Percentiles rank a stretch among this genome's conserved stretches.
Evolutionary conservation across 2,113 vertebrate genomes (phyloP).

Genomic region (Zosterops hypoxanthus): DNA sequence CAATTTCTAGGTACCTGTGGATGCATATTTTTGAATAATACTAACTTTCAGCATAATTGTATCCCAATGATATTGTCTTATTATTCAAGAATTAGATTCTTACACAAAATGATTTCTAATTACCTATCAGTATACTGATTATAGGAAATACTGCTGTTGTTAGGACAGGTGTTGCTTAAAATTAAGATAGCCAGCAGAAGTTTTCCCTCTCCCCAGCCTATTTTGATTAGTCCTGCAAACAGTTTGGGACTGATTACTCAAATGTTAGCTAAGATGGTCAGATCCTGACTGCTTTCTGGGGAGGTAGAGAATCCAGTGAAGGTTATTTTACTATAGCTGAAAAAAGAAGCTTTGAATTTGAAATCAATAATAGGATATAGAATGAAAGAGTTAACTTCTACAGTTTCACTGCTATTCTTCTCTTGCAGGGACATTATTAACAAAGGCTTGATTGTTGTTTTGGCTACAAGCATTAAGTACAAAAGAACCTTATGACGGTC

Average conservation of each 20-base stretch:
- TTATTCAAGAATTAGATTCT: neutral
- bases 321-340: neutral
- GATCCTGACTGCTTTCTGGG: neutral
- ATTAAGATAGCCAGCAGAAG: neutral
- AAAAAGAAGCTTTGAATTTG: neutral
- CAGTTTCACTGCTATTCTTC: neutral
- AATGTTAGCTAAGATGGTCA: neutral
- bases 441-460: constrained; percentile 55
- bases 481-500: constrained; percentile 29
- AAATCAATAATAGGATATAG: neutral
- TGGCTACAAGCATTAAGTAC: neutral
- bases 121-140: neutral
- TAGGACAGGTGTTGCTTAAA: neutral
- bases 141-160: neutral
- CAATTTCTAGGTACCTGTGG: neutral
- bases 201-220: neutral
- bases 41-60: neutral
- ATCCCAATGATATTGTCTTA: neutral
- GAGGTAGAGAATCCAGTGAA: neutral
- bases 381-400: constrained; percentile 39
- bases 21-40: neutral
- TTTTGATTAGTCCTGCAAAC: neutral
- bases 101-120: neutral
- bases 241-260: neutral
- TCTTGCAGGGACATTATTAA: constrained; percentile 1